phyloP scores from a whole-genome alignment of 2,113 vertebrate species.

The Synchiropus splendidus region DNA sequence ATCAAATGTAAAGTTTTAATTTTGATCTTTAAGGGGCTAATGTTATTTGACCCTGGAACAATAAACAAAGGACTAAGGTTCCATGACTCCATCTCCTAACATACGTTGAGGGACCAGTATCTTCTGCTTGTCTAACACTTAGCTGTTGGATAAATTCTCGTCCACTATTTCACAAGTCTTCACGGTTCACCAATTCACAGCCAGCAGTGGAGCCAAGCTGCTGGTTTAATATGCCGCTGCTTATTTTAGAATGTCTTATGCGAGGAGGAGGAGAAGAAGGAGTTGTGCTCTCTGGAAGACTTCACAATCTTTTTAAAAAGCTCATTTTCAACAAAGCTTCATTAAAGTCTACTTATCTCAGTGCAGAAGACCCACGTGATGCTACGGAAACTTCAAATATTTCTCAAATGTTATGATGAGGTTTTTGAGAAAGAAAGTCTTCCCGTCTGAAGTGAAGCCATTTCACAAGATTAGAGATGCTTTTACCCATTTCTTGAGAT shows the following conservation, averaged over 20 bases:
- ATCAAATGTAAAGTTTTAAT: no score
- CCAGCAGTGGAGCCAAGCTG: slow-evolving; percentile 16
- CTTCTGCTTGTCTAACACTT: no score
- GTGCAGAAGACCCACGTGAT: slow-evolving; percentile 8
- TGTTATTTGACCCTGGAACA: no score
- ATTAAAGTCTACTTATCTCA: slow-evolving; percentile 29
- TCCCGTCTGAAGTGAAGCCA: slow-evolving; percentile 22
- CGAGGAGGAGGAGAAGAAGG: neutral
- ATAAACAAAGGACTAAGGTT: neutral
- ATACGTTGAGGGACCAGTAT: neutral
- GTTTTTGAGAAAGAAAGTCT: neutral
- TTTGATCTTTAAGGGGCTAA: no score
- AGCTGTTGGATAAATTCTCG: slow-evolving; percentile 9
- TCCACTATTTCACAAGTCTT: slow-evolving; percentile 22
- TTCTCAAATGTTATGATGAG: slow-evolving; percentile 5
- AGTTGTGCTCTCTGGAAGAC: neutral
- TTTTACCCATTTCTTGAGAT: slow-evolving; percentile 25
- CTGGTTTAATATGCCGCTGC: slow-evolving; percentile 10
- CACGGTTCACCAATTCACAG: slow-evolving; percentile 24
- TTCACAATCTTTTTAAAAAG: slow-evolving; percentile 11
- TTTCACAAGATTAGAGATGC: slow-evolving; percentile 31
- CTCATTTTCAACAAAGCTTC: slow-evolving; percentile 14
- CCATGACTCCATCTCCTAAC: neutral
- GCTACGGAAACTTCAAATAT: slow-evolving; percentile 32
- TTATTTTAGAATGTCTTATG: slow-evolving; percentile 15